These are phyloP conservation scores for Rhimphoctona megacephalus DNA, from an alignment of 2,888 invertebrate genomes.

Conservation along the genomic window DNA sequence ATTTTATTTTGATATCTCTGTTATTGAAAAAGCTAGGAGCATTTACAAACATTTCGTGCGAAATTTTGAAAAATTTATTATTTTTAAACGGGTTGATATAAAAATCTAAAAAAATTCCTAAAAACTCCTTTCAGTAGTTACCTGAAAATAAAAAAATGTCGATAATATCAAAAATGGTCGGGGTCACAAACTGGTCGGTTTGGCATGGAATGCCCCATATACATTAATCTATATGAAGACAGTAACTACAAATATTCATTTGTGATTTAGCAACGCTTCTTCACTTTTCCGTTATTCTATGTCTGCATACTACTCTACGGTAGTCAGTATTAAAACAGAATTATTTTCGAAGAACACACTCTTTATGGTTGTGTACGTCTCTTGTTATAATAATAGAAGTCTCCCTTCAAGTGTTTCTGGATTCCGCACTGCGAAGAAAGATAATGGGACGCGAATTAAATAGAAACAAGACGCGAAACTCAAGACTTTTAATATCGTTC, in stretches of 20 bases:
- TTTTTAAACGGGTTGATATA: too few species aligned
- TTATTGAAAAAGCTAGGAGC: too few species aligned
- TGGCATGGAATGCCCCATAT: too few species aligned
- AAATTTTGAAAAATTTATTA: too few species aligned
- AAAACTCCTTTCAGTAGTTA: too few species aligned
- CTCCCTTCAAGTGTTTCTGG: slow-evolving; percentile 36
- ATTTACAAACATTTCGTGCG: too few species aligned
- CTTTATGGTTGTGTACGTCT: slow-evolving; percentile 19
- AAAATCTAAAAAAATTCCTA: too few species aligned
- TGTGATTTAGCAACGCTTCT: slow-evolving; percentile 27
- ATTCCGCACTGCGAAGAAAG: neutral
- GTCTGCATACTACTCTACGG: slow-evolving; percentile 1
- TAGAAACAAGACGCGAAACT: slow-evolving; percentile 32
- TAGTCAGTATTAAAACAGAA: slow-evolving; percentile 32
- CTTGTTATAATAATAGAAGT: slow-evolving; percentile 55
- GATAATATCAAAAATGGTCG: too few species aligned
- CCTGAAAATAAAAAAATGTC: too few species aligned
- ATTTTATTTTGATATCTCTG: too few species aligned
- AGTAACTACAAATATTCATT: slow-evolving; percentile 54
- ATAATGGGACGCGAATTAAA: slow-evolving; percentile 31
- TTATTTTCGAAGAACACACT: slow-evolving; percentile 37
- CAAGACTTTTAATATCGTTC: slow-evolving; percentile 62
- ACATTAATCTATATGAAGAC: slow-evolving; percentile 3
- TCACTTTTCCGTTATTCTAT: slow-evolving; percentile 10
- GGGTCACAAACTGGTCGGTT: too few species aligned